Conservation (phyloP, 2,797 vertebrate species). For the Acropternis orthonyx region DNA sequence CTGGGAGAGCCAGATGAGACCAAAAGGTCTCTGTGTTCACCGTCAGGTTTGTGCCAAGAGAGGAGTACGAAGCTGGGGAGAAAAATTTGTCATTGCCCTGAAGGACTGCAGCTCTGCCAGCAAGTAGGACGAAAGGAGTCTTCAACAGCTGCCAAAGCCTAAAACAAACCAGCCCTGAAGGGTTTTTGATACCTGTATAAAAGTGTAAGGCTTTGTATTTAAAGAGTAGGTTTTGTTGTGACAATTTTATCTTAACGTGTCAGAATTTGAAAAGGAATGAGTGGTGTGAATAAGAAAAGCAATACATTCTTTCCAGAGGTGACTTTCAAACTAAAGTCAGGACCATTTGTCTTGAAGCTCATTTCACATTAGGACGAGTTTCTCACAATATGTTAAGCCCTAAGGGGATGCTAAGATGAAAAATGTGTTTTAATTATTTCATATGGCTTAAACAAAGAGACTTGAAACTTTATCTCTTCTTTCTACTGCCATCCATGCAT, state of each 20-base stretch:
- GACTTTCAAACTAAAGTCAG: constrained; percentile 24
- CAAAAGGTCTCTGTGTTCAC: accelerated
- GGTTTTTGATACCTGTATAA: neutral
- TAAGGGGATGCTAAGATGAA: constrained; percentile 23
- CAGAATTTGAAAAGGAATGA: neutral
- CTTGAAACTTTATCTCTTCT: constrained; percentile 27
- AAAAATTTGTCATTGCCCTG: neutral
- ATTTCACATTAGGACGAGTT: neutral
- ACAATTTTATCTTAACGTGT: neutral
- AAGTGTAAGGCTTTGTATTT: neutral
- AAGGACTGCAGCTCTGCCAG: neutral
- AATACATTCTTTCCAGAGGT: constrained; percentile 12
- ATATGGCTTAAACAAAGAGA: constrained; percentile 20
- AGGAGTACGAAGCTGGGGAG: neutral
- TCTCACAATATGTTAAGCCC: constrained; percentile 20
- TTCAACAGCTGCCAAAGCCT: neutral
- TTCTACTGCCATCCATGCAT: neutral
- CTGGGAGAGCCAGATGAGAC: neutral
- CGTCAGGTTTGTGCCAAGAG: neutral
- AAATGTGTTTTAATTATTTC: constrained; percentile 50
- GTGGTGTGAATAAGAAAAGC: neutral
- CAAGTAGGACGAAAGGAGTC: neutral
- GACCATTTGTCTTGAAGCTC: constrained; percentile 27
- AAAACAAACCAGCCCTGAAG: neutral
- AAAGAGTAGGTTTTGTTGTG: neutral